These are phyloP conservation scores for Lamellibrachia columna DNA, from an alignment of 2,888 invertebrate genomes.

Conservation along the genomic window DNA sequence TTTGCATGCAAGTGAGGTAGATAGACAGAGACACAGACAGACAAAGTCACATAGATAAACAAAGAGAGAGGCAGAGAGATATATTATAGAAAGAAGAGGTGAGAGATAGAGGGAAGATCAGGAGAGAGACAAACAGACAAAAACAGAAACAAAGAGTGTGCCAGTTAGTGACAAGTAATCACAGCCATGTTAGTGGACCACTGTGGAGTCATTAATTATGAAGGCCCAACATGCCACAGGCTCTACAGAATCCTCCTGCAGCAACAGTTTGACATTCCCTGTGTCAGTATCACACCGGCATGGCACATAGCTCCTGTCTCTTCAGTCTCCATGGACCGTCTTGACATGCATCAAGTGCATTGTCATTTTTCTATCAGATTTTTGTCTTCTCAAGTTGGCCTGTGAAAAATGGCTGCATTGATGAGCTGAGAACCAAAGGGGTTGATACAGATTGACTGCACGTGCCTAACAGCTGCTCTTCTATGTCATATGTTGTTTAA, in stretches of 20 bases:
- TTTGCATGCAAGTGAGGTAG: neutral
- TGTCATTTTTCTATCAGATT: neutral
- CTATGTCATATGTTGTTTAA: neutral
- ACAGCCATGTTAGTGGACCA: constrained; percentile 9
- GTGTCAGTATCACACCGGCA: neutral
- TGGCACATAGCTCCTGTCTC: neutral
- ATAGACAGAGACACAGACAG: neutral
- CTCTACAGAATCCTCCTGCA: neutral
- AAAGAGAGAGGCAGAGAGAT: neutral
- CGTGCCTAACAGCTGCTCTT: neutral
- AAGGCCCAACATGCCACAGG: neutral
- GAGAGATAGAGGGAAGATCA: neutral
- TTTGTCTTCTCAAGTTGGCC: neutral
- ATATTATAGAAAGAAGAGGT: neutral
- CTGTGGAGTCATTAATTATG: neutral
- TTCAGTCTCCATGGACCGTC: neutral
- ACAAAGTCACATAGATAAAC: neutral
- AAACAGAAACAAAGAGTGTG: neutral
- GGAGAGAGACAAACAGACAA: neutral
- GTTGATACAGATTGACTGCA: neutral
- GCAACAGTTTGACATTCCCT: neutral
- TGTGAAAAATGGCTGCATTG: neutral
- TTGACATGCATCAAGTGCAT: neutral
- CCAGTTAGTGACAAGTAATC: neutral
- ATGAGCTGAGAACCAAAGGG: neutral